Evolutionary conservation across 2,888 invertebrate species (phyloP), one percentile per base, ranked within the genome.

Genomic region (Thecocarcelia acutangulata): DNA sequence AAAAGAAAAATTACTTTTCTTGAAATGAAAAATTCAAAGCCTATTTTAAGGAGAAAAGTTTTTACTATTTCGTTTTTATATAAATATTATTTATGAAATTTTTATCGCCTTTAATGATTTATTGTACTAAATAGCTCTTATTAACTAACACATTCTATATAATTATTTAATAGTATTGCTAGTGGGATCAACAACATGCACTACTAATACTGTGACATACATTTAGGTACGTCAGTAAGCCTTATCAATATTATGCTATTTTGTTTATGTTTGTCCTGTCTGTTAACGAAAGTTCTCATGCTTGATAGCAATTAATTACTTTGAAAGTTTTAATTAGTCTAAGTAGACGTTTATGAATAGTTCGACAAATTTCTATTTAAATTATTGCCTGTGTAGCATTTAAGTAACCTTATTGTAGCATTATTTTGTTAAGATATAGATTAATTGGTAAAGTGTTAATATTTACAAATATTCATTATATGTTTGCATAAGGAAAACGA

Each of bases 291-390:
- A 50, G 5, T 9, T 21, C 13, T 44, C 8, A 33, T 42, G 13
- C 12, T 37, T 15, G 19, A 52, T 4, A 63, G 2, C 42, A 40
- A 61, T 73, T 73, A 54, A 73, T 73, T 52, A 44, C 19, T n/a
- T n/a, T n/a, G 12, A n/a, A 46, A n/a, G 3, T 37, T 17, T 56
- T 69, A 56, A 58, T 70, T 56, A 37, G 13, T 33, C 33, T 17
- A 37, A 33, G 58, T 6, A 58, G 6, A 13, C 19, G 15, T 46
- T 37, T 66, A 66, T 52, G 33, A 33, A 15, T 21, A 40, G 12
- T 40, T 40, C 40, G 15, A 33, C 52, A 40, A 50, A 52, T 66
- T 66, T 13, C 1, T 13, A 19, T 17, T 12, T 0, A 24, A 42
- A 3, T 28, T 44, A 15, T 19, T 42, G 15, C 0, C 28, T 8